Evolutionary conservation across 2,888 invertebrate genomes (phyloP).

Genomic region (Aspidapion aeneum): DNA sequence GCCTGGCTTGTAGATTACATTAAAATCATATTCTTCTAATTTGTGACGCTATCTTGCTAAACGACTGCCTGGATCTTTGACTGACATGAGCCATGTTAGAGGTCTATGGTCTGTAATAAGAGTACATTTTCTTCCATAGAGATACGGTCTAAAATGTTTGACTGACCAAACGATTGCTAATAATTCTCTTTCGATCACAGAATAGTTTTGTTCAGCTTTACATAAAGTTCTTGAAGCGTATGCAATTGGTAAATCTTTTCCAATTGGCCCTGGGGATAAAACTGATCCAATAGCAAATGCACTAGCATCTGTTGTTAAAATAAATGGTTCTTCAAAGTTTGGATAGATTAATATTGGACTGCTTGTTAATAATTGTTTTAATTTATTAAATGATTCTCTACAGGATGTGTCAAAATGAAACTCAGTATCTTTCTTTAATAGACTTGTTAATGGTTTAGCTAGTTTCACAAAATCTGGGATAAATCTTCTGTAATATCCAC

Average conservation of each 20-base stretch:
- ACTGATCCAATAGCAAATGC: slow-evolving; percentile 26
- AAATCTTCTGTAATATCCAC: slow-evolving; percentile 25
- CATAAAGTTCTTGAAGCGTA: slow-evolving; percentile 10
- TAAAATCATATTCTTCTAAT: slow-evolving; percentile 38
- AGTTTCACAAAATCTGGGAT: slow-evolving; percentile 24
- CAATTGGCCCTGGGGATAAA: slow-evolving; percentile 31
- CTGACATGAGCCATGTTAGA: slow-evolving; percentile 37
- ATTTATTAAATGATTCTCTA: not conserved
- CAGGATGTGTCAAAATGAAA: no score
- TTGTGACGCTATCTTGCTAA: slow-evolving; percentile 36
- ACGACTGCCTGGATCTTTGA: slow-evolving; percentile 34
- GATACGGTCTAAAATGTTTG: slow-evolving; percentile 41
- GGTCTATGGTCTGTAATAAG: slow-evolving; percentile 41
- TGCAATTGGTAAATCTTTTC: slow-evolving; percentile 27
- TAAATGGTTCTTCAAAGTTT: slow-evolving; percentile 29
- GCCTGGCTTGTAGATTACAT: slow-evolving; percentile 23
- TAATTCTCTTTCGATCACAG: slow-evolving; percentile 31
- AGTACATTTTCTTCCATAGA: slow-evolving; percentile 39
- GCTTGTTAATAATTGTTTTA: slow-evolving; percentile 5
- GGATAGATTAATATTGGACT: slow-evolving; percentile 2
- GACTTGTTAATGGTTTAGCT: slow-evolving; percentile 23
- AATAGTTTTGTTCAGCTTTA: slow-evolving; percentile 12
- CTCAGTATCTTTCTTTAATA: slow-evolving; percentile 20
- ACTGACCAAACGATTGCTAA: slow-evolving; percentile 39
- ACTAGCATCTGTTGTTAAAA: slow-evolving; percentile 39